phyloP scores from a whole-genome alignment of 1,140 invertebrate species.

The Schmidtea mediterranea region DNA sequence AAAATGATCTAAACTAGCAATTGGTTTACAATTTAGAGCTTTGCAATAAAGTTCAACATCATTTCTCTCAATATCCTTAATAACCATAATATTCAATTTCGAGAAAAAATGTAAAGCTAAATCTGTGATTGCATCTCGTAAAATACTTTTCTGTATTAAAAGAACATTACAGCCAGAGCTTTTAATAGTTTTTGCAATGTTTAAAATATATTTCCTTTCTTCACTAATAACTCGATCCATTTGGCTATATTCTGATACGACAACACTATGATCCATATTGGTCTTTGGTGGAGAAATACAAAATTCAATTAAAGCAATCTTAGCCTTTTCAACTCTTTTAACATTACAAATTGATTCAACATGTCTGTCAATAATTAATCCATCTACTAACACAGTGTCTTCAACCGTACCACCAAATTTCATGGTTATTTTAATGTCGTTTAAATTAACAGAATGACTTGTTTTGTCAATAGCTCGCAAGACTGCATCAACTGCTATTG shows the following conservation, averaged over 20 bases:
- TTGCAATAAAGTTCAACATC: constrained; percentile 92
- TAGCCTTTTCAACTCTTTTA: constrained; percentile 74
- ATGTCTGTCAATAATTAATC: constrained; percentile 59
- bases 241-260: constrained; percentile 87
- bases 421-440: constrained; percentile 74
- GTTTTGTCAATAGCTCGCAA: constrained; percentile 47
- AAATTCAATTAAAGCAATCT: constrained; percentile 95
- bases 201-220: constrained; percentile 83
- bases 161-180: constrained; percentile 90
- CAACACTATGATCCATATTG: constrained; percentile 83
- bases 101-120: constrained; percentile 86
- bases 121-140: constrained; percentile 84
- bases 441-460: constrained; percentile 38
- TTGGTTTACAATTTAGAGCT: constrained; percentile 63
- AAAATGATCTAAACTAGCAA: constrained; percentile 94
- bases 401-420: constrained; percentile 76
- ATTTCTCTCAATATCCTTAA: constrained; percentile 87
- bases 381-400: constrained; percentile 79
- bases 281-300: constrained; percentile 98
- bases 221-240: constrained; percentile 97
- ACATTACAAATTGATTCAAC: constrained; percentile 62
- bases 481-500: constrained; percentile 85
- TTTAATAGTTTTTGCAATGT: constrained; percentile 95
- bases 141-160: constrained; percentile 88
- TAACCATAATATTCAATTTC: constrained; percentile 95